Conservation (phyloP, 2,113 vertebrate genomes). For the Morone chrysops region DNA sequence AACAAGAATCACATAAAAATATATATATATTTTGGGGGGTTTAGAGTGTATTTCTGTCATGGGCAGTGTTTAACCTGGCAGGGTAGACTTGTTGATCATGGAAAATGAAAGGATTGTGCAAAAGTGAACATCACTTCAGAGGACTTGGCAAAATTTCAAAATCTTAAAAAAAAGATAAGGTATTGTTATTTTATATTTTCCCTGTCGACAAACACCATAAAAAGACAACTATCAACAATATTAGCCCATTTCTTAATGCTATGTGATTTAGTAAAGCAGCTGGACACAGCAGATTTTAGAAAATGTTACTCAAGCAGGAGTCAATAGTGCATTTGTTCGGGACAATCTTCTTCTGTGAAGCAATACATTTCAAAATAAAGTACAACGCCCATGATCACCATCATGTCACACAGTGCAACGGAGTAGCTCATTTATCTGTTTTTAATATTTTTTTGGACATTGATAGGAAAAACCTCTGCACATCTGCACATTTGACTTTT, state of each 20-base stretch:
- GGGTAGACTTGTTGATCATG: conserved; percentile 32
- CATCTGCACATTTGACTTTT: neutral
- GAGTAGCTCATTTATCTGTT: neutral
- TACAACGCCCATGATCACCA: neutral
- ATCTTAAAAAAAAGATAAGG: conserved; percentile 4
- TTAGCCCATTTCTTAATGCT: neutral
- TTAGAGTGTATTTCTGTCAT: neutral
- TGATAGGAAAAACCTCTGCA: conserved; percentile 15
- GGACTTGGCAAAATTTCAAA: conserved; percentile 6
- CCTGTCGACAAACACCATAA: neutral
- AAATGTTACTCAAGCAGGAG: neutral
- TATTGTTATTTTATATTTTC: neutral
- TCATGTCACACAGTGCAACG: neutral
- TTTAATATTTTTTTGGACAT: conserved; percentile 5
- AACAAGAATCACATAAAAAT: neutral
- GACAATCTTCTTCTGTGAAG: neutral
- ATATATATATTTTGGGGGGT: neutral
- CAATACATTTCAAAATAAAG: neutral
- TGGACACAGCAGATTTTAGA: neutral
- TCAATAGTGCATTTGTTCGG: neutral
- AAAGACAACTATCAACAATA: neutral
- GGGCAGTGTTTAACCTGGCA: neutral
- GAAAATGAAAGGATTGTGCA: neutral
- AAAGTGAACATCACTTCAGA: neutral
- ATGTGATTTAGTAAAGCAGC: neutral